Evolutionary conservation across 2,888 invertebrate species (phyloP).

Genomic region (Pogonocherus hispidulus): DNA sequence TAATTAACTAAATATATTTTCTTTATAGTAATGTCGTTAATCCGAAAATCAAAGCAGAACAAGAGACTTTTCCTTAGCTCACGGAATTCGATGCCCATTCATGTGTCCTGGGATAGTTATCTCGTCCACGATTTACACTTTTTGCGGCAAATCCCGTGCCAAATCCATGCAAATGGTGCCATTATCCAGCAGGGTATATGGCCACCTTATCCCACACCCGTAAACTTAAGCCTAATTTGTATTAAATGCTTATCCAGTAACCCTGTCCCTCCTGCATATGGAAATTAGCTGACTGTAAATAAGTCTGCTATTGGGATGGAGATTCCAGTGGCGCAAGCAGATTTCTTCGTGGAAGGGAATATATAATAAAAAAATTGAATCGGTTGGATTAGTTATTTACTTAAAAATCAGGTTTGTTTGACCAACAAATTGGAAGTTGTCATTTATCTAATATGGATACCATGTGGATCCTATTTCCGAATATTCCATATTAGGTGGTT

Average conservation of each 20-base stretch:
- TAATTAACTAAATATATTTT: too few relatives aligned
- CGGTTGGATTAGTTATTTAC: too few relatives aligned
- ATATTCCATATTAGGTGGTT: too few relatives aligned
- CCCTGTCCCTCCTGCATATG: constrained; percentile 14
- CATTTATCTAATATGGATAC: too few relatives aligned
- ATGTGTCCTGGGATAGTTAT: not conserved
- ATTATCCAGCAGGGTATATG: constrained; percentile 3
- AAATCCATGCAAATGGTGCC: constrained; percentile 15
- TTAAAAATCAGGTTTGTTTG: too few relatives aligned
- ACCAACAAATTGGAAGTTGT: too few relatives aligned
- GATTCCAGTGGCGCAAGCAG: too few relatives aligned
- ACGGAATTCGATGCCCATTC: not conserved
- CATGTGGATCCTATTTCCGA: too few relatives aligned
- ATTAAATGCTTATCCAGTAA: constrained; percentile 18
- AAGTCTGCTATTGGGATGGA: constrained; percentile 21
- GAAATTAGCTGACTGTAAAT: constrained; percentile 25
- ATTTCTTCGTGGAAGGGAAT: too few relatives aligned
- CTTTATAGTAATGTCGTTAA: too few relatives aligned
- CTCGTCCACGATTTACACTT: constrained; percentile 8
- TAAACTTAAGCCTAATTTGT: constrained; percentile 23
- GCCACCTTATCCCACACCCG: constrained; percentile 16
- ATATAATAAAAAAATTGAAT: too few relatives aligned
- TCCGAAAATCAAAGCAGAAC: too few relatives aligned
- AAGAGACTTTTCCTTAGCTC: not conserved
- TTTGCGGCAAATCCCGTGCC: constrained; percentile 7